Evolutionary conservation across 37 sponge, comb jelly and placozoan species (phyloP).

Genomic region (Oopsacas minuta): DNA sequence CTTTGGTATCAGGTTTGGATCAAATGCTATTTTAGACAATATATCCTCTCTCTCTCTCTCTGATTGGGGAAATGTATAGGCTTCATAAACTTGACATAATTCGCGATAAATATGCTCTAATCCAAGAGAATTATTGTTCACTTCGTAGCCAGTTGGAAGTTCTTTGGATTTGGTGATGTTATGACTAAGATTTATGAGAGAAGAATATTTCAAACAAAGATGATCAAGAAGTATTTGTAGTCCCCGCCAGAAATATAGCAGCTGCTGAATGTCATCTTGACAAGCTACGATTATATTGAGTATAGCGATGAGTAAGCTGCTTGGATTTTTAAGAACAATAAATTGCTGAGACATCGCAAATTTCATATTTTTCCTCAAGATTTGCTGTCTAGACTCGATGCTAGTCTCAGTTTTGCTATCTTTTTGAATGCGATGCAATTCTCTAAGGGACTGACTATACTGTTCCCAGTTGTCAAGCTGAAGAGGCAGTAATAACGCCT

Average conservation of each 20-base stretch:
- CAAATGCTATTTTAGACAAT: not conserved
- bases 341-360: not conserved
- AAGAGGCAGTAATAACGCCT: constrained; percentile 22
- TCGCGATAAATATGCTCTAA: constrained; percentile 23
- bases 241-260: not conserved
- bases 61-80: not conserved
- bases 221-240: not conserved
- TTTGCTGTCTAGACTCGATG: not conserved
- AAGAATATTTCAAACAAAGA: not conserved
- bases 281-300: not conserved
- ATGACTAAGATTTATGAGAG: not conserved
- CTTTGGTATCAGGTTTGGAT: not conserved
- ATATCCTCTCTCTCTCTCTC: not conserved
- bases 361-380: not conserved
- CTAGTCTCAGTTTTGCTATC: not conserved
- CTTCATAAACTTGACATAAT: constrained; percentile 21
- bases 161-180: not conserved
- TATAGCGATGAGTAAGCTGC: not conserved
- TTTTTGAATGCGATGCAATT: not conserved
- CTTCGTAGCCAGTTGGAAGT: not conserved
- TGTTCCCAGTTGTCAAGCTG: constrained; percentile 19
- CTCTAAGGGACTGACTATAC: not conserved
- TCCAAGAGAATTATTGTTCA: not conserved
- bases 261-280: not conserved
- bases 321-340: not conserved